phyloP scores from a whole-genome alignment of 2,888 invertebrate species.

The Clusia tigrina region DNA sequence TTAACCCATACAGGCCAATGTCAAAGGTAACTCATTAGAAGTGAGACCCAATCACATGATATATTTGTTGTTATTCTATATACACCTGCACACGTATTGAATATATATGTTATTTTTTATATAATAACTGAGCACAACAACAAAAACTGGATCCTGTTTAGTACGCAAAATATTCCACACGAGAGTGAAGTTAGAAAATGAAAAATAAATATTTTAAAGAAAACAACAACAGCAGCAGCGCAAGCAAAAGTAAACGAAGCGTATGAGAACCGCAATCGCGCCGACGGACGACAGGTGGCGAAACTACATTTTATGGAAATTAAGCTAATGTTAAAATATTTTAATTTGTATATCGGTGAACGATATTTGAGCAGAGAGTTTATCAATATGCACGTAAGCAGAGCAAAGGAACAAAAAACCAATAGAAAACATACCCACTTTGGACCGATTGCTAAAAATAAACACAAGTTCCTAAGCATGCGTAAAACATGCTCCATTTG shows the following conservation, averaged over 20 bases:
- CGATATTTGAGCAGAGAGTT: no score
- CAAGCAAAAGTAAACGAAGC: no score
- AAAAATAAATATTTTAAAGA: not conserved
- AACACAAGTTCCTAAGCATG: not conserved
- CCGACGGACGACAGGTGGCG: slow-evolving; percentile 45
- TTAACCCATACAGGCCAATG: no score
- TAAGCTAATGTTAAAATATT: not conserved
- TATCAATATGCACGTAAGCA: no score
- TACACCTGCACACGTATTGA: no score
- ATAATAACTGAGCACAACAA: slow-evolving; percentile 1
- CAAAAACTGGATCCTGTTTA: slow-evolving; percentile 9
- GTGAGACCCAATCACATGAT: no score
- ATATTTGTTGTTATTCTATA: slow-evolving; percentile 3
- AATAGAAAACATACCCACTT: slow-evolving; percentile 16
- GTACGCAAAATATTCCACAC: slow-evolving; percentile 14
- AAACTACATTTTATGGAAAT: slow-evolving; percentile 59
- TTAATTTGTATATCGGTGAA: slow-evolving; percentile 29
- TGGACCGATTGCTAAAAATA: slow-evolving; percentile 10
- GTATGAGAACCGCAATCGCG: slow-evolving; percentile 18
- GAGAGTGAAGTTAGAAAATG: not conserved
- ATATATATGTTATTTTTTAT: no score
- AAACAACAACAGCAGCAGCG: slow-evolving; percentile 3
- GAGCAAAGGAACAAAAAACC: not conserved
- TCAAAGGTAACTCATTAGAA: no score
- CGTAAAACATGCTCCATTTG: no score